Evolutionary conservation across 2,888 invertebrate genomes (phyloP).

Genomic region (Aspidiotus rigidus): DNA sequence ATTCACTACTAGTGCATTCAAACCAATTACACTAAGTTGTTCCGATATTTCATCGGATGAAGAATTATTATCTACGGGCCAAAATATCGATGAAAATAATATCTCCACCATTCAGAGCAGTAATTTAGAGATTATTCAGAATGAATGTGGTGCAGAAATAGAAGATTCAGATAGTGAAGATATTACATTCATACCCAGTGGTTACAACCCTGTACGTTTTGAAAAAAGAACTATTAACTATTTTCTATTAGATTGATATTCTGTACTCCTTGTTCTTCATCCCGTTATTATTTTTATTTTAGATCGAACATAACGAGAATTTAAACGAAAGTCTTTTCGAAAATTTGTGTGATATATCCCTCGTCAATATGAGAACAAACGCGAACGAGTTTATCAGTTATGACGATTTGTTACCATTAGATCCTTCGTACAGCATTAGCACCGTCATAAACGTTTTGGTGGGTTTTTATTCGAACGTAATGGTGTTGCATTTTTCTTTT

Average conservation of each 20-base stretch:
- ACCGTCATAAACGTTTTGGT: slow-evolving; percentile 23
- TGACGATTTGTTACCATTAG: slow-evolving; percentile 18
- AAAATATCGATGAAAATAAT: neutral
- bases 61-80: neutral
- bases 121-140: no score
- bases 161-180: slow-evolving; percentile 9
- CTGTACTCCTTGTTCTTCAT: neutral
- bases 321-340: neutral
- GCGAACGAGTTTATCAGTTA: slow-evolving; percentile 15
- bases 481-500: neutral
- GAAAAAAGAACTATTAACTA: no score
- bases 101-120: no score
- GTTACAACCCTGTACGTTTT: neutral
- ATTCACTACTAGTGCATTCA: neutral
- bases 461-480: neutral
- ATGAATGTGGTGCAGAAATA: no score
- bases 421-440: slow-evolving; percentile 25
- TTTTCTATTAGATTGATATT: no score
- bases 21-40: neutral
- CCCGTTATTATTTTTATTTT: neutral
- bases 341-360: neutral
- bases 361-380: neutral
- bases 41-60: slow-evolving; percentile 19
- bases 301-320: neutral
- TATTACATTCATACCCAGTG: slow-evolving; percentile 18